phyloP scores from a whole-genome alignment of 2,113 vertebrate species.

The Gymnogyps californianus region DNA sequence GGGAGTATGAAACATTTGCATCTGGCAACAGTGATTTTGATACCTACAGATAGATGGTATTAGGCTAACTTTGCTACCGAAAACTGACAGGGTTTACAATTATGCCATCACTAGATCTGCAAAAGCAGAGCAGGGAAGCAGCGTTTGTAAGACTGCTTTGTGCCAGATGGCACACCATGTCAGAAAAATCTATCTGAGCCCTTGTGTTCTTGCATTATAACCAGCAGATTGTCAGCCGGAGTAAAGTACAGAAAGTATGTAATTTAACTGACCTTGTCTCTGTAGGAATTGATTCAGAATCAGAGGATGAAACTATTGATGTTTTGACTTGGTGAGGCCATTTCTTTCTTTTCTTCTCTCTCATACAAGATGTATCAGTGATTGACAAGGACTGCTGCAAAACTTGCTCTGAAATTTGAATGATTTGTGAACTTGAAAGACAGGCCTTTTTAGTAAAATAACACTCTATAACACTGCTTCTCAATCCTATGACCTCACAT shows the following conservation, averaged over 20 bases:
- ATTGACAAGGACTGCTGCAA: background rate
- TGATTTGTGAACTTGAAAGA: slow-evolving; percentile 3
- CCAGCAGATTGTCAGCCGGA: slow-evolving; percentile 38
- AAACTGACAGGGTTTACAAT: slow-evolving; percentile 30
- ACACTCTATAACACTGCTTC: background rate
- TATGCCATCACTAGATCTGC: slow-evolving; percentile 1
- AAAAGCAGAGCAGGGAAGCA: slow-evolving; percentile 24
- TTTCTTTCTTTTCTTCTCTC: background rate
- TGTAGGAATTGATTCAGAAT: slow-evolving; percentile 13
- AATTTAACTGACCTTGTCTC: slow-evolving; percentile 34
- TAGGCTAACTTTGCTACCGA: slow-evolving; percentile 25
- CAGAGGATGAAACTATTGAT: background rate
- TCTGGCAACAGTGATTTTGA: background rate
- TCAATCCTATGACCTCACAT: background rate
- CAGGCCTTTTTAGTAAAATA: background rate
- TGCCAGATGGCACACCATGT: slow-evolving; percentile 39
- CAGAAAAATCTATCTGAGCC: slow-evolving; percentile 56
- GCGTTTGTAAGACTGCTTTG: slow-evolving; percentile 30
- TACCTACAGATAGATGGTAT: slow-evolving; percentile 15
- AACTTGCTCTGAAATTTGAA: slow-evolving; percentile 24
- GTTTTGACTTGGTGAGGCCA: background rate
- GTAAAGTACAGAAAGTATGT: slow-evolving; percentile 17
- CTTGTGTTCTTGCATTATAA: slow-evolving; percentile 47
- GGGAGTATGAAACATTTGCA: background rate
- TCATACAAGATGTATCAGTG: background rate